Evolutionary conservation across 1,140 invertebrate species (phyloP), one percentile per base, ranked within the genome.

Genomic region (Luehdorfia chinensis): DNA sequence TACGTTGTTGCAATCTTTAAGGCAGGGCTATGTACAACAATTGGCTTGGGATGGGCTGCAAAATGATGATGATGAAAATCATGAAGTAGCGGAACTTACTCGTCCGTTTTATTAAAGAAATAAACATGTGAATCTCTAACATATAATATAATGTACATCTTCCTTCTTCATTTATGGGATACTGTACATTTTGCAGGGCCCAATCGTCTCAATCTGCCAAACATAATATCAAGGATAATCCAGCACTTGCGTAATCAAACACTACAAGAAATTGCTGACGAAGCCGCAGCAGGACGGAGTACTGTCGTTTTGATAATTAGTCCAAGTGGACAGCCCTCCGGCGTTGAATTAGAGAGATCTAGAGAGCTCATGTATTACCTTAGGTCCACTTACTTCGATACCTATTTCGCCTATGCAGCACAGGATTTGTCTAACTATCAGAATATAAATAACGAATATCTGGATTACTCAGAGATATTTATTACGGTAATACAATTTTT

Each of bases 381-480:
- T 0, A 60, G 84, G 14, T 55, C 39, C 0, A 75, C 57, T 11
- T 86, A 74, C 54, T 81, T 76, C 39, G 87, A 87, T 37, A 72
- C 86, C 0, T 86, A 83, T 46, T 87, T 88, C 37, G 67, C 70
- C 0, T 87, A 84, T 44, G 57, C 65, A 0, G 73, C 78, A 4
- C 55, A 55, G 6, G 80, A 88, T 25, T 43, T 70, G 11, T 59
- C 60, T 0, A 77, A 67, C 13, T 87, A 74, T 44, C 62, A 84
- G 27, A 75, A 83, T 16, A 64, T 86, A 25, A 86, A 84, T 25
- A 75, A 71, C 16, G 71, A 76, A 25, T 84, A 76, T 50, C 43
- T 84, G 31, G 79, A 84, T 55, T 84, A 86, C 55, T 86, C 77
- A 1, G 83, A 86, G 44, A 37, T 80, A 18, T 86, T 84, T 73